Conservation (phyloP, 2,113 vertebrate species). For the Perca fluviatilis region DNA sequence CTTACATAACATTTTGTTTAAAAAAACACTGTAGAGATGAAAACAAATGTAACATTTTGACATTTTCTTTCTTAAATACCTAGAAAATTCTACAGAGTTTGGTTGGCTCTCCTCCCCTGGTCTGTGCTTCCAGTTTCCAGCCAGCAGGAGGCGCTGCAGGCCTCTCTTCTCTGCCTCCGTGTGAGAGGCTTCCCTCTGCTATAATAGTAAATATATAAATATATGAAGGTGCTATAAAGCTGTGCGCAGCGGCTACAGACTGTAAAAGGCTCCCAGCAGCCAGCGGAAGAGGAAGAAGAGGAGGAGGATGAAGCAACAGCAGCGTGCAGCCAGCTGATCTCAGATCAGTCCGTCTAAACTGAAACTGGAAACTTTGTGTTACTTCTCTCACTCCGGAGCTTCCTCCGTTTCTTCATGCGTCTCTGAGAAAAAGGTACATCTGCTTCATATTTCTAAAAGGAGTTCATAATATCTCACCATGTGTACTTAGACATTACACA, state of each 20-base stretch:
- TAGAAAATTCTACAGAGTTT: too few relatives aligned
- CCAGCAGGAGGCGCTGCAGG: constrained; percentile 57
- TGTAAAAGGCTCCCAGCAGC: constrained; percentile 45
- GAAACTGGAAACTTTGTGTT: constrained; percentile 58
- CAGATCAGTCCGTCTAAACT: constrained; percentile 46
- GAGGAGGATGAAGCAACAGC: constrained; percentile 24
- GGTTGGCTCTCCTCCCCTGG: too few relatives aligned
- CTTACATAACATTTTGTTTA: too few relatives aligned
- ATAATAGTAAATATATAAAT: too few relatives aligned
- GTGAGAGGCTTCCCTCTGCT: constrained; percentile 38
- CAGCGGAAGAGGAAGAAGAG: constrained; percentile 28
- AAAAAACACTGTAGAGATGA: too few relatives aligned
- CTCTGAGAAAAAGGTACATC: constrained; percentile 29
- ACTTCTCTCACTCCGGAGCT: constrained; percentile 19
- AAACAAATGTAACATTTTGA: too few relatives aligned
- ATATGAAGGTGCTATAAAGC: constrained; percentile 39
- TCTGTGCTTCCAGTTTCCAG: neutral
- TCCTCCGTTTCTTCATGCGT: neutral
- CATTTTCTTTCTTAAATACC: too few relatives aligned
- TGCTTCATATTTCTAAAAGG: too few relatives aligned
- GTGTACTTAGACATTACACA: too few relatives aligned
- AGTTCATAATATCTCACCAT: too few relatives aligned
- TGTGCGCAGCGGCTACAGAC: constrained; percentile 13
- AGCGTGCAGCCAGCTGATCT: constrained; percentile 35
- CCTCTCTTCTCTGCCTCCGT: neutral